Conservation (phyloP, 2,113 vertebrate species). For the Thalassarche chlororhynchos region DNA sequence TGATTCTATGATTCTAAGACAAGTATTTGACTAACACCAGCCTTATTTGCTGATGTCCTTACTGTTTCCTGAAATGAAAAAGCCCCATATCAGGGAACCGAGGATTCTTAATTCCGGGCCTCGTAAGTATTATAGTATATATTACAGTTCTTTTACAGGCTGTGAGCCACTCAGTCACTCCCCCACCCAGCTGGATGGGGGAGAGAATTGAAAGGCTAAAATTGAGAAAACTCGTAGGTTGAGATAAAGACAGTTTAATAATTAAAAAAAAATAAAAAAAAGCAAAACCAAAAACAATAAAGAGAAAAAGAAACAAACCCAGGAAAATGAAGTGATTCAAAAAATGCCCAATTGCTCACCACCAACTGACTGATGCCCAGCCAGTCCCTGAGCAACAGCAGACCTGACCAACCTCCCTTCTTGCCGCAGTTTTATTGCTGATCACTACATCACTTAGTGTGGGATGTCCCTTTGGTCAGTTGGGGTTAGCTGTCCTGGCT, state of each 20-base stretch:
- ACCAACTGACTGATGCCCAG: background rate
- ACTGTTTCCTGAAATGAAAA: background rate
- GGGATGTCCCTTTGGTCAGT: background rate
- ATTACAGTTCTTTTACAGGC: background rate
- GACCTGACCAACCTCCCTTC: background rate
- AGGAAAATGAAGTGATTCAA: background rate
- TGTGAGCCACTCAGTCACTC: background rate
- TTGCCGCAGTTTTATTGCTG: background rate
- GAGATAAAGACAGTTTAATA: background rate
- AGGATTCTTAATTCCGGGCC: background rate
- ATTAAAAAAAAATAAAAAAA: too few species aligned
- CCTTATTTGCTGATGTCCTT: background rate
- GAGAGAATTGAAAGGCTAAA: background rate
- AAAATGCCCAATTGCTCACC: rapidly evolving
- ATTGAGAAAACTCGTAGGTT: background rate
- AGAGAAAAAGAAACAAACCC: background rate
- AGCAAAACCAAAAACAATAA: background rate
- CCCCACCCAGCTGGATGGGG: background rate
- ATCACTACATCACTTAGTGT: background rate
- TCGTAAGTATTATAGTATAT: background rate
- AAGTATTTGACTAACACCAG: background rate
- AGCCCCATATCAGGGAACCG: background rate
- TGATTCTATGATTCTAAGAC: too few species aligned
- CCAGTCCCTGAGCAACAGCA: background rate
- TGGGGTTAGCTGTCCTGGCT: background rate